phyloP scores from a whole-genome alignment of 2,888 invertebrate species.

The Mellilla xanthometata region DNA sequence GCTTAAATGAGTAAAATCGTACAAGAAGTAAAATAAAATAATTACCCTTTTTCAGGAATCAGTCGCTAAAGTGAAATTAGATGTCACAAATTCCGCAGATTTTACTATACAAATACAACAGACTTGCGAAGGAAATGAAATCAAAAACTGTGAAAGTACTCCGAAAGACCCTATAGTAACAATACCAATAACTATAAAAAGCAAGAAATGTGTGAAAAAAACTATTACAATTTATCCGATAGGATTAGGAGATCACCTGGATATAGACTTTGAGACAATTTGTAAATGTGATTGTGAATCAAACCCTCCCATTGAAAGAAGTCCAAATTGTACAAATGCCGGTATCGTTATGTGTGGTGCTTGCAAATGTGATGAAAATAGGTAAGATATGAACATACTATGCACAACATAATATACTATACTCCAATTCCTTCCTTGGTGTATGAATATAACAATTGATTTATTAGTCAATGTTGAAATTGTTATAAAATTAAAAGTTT shows the following conservation, averaged over 20 bases:
- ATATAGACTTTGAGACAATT: constrained; percentile 85
- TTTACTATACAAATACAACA: constrained; percentile 5
- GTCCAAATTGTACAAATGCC: constrained; percentile 52
- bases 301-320: background rate
- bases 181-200: constrained; percentile 43
- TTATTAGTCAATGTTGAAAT: no score
- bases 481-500: no score
- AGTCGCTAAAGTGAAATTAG: constrained; percentile 37
- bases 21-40: no score
- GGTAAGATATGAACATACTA: constrained; percentile 41
- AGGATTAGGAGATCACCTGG: constrained; percentile 86
- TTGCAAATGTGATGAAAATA: constrained; percentile 79
- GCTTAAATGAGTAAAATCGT: no score
- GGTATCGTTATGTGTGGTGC: constrained; percentile 85
- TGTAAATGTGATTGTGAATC: constrained; percentile 90
- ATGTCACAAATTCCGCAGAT: constrained; percentile 1
- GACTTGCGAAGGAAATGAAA: constrained; percentile 36
- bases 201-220: constrained; percentile 40
- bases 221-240: constrained; percentile 66
- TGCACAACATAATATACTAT: no score
- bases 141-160: constrained; percentile 43
- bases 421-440: no score
- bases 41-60: constrained; percentile 53
- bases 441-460: no score
- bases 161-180: constrained; percentile 34